A percentile compares a stretch with the other conserved stretches of the same genome.
Evolutionary conservation across 1,140 invertebrate species (phyloP).

Genomic region (Adelges cooleyi): DNA sequence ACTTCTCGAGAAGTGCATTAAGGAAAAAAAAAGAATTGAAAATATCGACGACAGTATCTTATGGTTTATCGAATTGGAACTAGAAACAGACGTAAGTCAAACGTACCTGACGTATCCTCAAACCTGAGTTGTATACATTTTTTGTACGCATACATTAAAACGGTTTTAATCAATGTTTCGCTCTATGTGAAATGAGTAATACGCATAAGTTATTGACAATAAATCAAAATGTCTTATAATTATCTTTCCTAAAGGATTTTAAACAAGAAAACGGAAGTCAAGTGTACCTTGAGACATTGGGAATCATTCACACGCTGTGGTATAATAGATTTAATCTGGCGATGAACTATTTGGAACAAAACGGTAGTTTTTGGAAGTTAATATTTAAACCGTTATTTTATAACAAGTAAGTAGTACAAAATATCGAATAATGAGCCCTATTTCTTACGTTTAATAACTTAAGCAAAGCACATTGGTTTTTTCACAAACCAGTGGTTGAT

Average conservation of each 20-base stretch:
- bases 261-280: slow-evolving; percentile 20
- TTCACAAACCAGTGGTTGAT: too few relatives aligned
- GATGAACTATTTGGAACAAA: slow-evolving; percentile 25
- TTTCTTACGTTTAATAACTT: too few relatives aligned
- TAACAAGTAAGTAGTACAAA: neutral
- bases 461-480: too few relatives aligned
- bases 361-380: slow-evolving; percentile 16
- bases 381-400: slow-evolving; percentile 20
- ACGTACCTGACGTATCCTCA: neutral
- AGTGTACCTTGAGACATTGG: slow-evolving; percentile 18
- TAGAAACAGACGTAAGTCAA: slow-evolving; percentile 10
- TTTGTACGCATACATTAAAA: neutral
- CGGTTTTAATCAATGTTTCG: too few relatives aligned
- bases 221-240: neutral
- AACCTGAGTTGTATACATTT: neutral
- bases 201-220: too few relatives aligned
- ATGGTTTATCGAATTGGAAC: slow-evolving; percentile 25
- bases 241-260: neutral
- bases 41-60: slow-evolving; percentile 18
- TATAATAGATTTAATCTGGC: slow-evolving; percentile 24
- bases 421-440: neutral
- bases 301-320: slow-evolving; percentile 18
- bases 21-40: slow-evolving; percentile 21
- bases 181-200: too few relatives aligned
- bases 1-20: slow-evolving; percentile 17